A percentile compares a stretch with the other conserved stretches of the same genome.
These are phyloP conservation scores for Orthonevra nobilis DNA, from an alignment of 2,888 invertebrate species.

Conservation along the genomic window DNA sequence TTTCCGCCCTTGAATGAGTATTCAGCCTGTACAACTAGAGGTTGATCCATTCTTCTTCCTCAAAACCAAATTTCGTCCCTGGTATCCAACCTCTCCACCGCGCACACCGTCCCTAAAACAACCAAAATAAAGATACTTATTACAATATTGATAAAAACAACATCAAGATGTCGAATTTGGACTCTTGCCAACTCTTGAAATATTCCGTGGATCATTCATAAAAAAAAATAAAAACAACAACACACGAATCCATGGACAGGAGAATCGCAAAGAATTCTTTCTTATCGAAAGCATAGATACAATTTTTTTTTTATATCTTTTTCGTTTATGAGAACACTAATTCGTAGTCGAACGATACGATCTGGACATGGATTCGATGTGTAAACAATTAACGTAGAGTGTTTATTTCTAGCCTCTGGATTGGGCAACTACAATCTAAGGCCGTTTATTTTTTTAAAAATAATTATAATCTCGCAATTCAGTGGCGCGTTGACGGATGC, in stretches of 20 bases:
- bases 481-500: background rate
- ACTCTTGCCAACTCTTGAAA: conserved; percentile 23
- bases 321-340: conserved; percentile 30
- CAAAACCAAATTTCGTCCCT: conserved; percentile 5
- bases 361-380: conserved; percentile 39
- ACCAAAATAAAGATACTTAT: background rate
- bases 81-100: conserved; percentile 16
- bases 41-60: conserved; percentile 78
- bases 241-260: too few species aligned
- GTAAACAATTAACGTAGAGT: conserved; percentile 44
- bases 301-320: background rate
- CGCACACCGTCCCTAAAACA: conserved; percentile 35
- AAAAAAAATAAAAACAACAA: conserved; percentile 25
- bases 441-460: conserved; percentile 12
- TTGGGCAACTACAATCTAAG: conserved; percentile 29
- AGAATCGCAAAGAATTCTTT: background rate
- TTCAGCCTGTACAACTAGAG: conserved; percentile 90
- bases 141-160: background rate
- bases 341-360: conserved; percentile 24
- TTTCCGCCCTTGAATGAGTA: conserved; percentile 97
- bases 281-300: conserved; percentile 27
- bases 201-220: conserved; percentile 55
- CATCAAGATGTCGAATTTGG: conserved; percentile 18
- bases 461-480: conserved; percentile 1
- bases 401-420: conserved; percentile 45